These are phyloP conservation scores for Drosophila aldrichi DNA, from an alignment of 2,888 invertebrate species.

Conservation along the genomic window DNA sequence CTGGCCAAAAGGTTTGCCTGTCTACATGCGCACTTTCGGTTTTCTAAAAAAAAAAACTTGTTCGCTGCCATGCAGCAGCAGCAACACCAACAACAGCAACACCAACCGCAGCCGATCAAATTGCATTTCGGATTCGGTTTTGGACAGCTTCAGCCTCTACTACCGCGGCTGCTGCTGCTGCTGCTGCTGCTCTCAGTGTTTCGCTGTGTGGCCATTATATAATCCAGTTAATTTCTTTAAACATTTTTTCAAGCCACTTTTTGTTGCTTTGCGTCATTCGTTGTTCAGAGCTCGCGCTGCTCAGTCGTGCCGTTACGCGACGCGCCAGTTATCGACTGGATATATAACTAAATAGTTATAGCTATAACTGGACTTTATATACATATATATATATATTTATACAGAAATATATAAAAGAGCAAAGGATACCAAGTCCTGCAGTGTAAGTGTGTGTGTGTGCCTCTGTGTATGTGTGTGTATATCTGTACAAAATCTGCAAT, in stretches of 20 bases:
- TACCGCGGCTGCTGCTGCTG: slow-evolving; percentile 2
- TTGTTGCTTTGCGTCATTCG: slow-evolving; percentile 68
- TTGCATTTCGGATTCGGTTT: slow-evolving; percentile 67
- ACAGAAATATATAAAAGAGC: slow-evolving; percentile 1
- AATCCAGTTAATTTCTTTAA: slow-evolving; percentile 81
- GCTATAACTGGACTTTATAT: slow-evolving; percentile 8
- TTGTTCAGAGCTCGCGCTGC: slow-evolving; percentile 68
- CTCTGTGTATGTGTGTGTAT: not conserved
- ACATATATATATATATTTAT: slow-evolving; percentile 8
- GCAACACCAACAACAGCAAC: slow-evolving; percentile 37
- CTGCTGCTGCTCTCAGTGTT: slow-evolving; percentile 36
- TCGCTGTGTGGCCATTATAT: slow-evolving; percentile 65
- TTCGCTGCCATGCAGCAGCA: slow-evolving; percentile 55
- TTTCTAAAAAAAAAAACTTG: slow-evolving; percentile 65
- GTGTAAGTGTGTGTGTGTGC: slow-evolving; percentile 24
- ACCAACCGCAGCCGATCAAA: slow-evolving; percentile 64
- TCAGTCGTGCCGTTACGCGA: slow-evolving; percentile 60
- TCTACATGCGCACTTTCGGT: slow-evolving; percentile 68
- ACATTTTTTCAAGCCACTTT: slow-evolving; percentile 66
- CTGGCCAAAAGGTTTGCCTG: slow-evolving; percentile 69
- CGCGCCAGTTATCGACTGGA: slow-evolving; percentile 36
- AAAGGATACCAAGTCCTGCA: slow-evolving; percentile 15
- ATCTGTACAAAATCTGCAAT: not conserved
- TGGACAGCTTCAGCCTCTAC: slow-evolving; percentile 29
- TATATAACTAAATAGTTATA: not conserved